A percentile compares a stretch with the other conserved stretches of the same genome.
Conservation (phyloP, 53 echinoderm and acorn worm species). For the Patiria pectinifera region DNA sequence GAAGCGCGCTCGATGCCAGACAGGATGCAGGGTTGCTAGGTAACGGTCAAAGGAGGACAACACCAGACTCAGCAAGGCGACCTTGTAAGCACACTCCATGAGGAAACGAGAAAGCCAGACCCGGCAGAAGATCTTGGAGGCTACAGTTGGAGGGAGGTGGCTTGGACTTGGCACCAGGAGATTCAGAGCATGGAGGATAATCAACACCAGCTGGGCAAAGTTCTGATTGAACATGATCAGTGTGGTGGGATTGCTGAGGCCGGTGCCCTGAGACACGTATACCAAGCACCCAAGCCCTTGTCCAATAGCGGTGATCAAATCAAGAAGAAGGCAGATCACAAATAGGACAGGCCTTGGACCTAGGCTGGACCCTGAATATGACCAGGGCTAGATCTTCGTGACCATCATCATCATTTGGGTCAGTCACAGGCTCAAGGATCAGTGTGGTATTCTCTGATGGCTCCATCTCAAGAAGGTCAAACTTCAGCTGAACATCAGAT, state of each 20-base stretch:
- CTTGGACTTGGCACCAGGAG: constrained; percentile 6
- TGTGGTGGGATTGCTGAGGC: not conserved
- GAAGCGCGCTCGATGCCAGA: not conserved
- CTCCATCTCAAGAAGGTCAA: not conserved
- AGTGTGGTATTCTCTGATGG: not conserved
- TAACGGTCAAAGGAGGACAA: constrained; percentile 16
- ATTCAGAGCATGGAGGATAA: not conserved
- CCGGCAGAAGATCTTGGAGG: constrained; percentile 2
- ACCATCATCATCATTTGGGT: not conserved
- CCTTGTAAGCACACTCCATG: not conserved
- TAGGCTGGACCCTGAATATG: not conserved
- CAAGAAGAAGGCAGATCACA: not conserved
- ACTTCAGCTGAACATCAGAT: too few species aligned
- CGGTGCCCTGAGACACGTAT: not conserved
- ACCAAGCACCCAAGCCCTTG: not conserved
- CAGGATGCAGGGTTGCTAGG: constrained; percentile 31
- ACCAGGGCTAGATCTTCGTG: not conserved
- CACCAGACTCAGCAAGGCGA: not conserved
- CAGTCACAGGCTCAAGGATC: not conserved
- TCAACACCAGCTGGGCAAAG: not conserved
- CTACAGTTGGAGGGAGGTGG: not conserved
- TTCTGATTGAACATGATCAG: constrained; percentile 19
- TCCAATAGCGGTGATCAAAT: not conserved
- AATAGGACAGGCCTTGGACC: not conserved
- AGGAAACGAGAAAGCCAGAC: not conserved